Percentiles rank a stretch among this genome's conserved stretches.
These are phyloP conservation scores for Paracanthobrama guichenoti DNA, from an alignment of 2,113 vertebrate species.

Conservation along the genomic window DNA sequence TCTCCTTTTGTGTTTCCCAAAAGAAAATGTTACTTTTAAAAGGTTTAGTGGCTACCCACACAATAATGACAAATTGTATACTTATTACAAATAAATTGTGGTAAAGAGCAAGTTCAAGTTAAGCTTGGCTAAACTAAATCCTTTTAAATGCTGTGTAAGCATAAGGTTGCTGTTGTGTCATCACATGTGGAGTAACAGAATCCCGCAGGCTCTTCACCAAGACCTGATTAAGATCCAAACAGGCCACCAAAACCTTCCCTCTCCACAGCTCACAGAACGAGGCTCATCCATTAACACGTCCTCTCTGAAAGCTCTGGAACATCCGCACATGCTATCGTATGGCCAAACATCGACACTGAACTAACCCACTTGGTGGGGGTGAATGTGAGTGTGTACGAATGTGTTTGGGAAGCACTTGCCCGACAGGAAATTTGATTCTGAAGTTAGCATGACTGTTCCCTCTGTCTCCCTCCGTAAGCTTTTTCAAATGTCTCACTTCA, in stretches of 20 bases:
- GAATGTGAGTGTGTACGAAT: not conserved
- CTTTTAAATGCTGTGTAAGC: conserved; percentile 1
- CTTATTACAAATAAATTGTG: not conserved
- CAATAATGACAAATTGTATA: not conserved
- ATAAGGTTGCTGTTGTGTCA: conserved; percentile 44
- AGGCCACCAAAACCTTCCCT: conserved; percentile 44
- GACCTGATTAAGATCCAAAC: conserved; percentile 24
- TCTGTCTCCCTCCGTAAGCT: not conserved
- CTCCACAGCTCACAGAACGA: conserved; percentile 41
- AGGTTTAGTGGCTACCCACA: not conserved
- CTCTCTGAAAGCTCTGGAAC: conserved; percentile 61
- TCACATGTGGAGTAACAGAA: conserved; percentile 46
- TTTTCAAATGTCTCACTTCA: conserved; percentile 17
- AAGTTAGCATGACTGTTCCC: conserved; percentile 22
- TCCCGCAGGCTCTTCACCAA: conserved; percentile 24
- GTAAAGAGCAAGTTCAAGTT: conserved; percentile 16
- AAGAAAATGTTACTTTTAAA: not conserved
- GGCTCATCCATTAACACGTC: conserved; percentile 58
- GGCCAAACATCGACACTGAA: conserved; percentile 25
- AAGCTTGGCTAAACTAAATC: not conserved
- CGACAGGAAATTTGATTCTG: conserved; percentile 37
- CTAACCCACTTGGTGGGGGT: conserved; percentile 10
- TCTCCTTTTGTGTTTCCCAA: not conserved
- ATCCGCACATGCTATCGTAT: conserved; percentile 61
- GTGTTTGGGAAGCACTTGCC: conserved; percentile 17